These are phyloP conservation scores for Nylanderia fulva DNA, from an alignment of 1,140 invertebrate species.

Conservation along the genomic window DNA sequence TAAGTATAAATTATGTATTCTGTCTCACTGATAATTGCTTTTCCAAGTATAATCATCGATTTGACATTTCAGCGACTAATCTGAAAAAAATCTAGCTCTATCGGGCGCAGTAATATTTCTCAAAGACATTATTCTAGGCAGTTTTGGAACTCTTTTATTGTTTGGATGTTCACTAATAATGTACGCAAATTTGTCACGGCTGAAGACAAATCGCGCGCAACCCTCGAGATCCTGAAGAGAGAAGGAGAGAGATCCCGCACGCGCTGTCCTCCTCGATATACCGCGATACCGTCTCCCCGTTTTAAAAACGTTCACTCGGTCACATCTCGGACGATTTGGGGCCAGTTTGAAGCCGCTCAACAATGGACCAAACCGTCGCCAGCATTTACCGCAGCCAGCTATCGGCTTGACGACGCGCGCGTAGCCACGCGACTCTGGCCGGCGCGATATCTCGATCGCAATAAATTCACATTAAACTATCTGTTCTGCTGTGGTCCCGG, in stretches of 20 bases:
- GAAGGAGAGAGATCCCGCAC: constrained; percentile 40
- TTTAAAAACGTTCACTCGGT: constrained; percentile 63
- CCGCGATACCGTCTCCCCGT: constrained; percentile 58
- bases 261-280: constrained; percentile 59
- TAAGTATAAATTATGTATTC: not conserved
- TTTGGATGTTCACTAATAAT: not conserved
- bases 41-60: not conserved
- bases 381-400: constrained; percentile 61
- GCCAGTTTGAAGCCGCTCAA: constrained; percentile 56
- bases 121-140: not conserved
- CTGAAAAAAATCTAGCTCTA: not conserved
- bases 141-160: constrained; percentile 2
- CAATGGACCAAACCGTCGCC: constrained; percentile 62
- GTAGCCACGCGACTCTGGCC: constrained; percentile 83
- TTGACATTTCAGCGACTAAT: constrained; percentile 16
- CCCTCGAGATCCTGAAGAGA: not conserved
- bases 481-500: constrained; percentile 75
- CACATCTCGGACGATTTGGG: constrained; percentile 57
- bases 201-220: constrained; percentile 44
- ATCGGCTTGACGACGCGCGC: constrained; percentile 78
- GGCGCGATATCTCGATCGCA: constrained; percentile 83
- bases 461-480: constrained; percentile 86
- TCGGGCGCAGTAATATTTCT: not conserved
- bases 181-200: constrained; percentile 54
- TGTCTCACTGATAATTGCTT: not conserved